phyloP scores from a whole-genome alignment of 2,888 invertebrate genomes.

The Patella caerulea region DNA sequence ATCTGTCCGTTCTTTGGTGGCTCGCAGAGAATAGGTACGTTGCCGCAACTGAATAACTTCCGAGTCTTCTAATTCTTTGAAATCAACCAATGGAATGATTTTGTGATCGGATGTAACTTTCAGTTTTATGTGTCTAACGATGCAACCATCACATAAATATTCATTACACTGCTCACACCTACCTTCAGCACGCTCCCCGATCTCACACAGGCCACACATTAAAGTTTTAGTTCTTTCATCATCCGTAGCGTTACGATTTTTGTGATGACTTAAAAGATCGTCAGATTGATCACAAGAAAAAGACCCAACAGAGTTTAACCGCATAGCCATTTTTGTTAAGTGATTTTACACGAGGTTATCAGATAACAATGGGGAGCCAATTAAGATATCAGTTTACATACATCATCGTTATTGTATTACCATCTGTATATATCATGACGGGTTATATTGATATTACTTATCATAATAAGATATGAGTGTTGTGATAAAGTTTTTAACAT shows the following conservation, averaged over 20 bases:
- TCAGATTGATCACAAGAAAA: not conserved
- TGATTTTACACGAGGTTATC: no score
- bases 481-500: no score
- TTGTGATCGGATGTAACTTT: slow-evolving; percentile 24
- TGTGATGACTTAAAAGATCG: not conserved
- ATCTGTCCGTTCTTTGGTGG: not conserved
- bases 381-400: no score
- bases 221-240: not conserved
- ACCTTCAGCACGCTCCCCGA: slow-evolving; percentile 18
- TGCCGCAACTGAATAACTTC: not conserved
- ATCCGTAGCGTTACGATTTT: not conserved
- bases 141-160: slow-evolving; percentile 27
- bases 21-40: not conserved
- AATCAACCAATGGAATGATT: slow-evolving; percentile 4
- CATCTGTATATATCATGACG: no score
- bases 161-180: slow-evolving; percentile 28
- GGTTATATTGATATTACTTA: no score
- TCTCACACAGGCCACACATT: slow-evolving; percentile 29
- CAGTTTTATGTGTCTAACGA: slow-evolving; percentile 25
- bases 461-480: no score
- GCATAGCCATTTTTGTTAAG: no score
- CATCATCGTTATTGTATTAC: no score
- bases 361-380: no score
- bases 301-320: no score
- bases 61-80: not conserved